These are phyloP conservation scores for Mus spicilegus DNA, from an alignment of 2,113 vertebrate species.

Conservation along the genomic window DNA sequence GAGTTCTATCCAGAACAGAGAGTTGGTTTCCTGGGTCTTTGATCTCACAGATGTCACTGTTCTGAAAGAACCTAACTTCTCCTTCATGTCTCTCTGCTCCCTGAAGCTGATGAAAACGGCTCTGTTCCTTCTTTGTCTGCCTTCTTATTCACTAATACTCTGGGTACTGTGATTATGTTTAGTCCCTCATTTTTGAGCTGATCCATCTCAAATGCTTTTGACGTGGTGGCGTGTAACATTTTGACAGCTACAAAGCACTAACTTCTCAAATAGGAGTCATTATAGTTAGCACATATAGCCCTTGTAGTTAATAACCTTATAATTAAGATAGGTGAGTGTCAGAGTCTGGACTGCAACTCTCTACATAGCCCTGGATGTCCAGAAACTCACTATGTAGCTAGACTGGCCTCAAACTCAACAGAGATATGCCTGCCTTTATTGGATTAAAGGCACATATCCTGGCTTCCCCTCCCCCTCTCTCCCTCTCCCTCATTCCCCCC, in stretches of 20 bases:
- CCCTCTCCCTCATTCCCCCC: background rate
- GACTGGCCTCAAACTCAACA: background rate
- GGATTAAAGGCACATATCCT: background rate
- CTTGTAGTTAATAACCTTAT: background rate
- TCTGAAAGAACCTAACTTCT: constrained; percentile 24
- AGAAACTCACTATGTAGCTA: background rate
- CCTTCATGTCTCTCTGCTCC: constrained; percentile 9
- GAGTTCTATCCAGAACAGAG: background rate
- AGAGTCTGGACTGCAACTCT: background rate
- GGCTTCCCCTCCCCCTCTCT: background rate
- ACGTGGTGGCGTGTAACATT: background rate
- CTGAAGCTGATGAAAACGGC: background rate
- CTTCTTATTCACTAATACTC: background rate
- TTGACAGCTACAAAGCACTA: background rate
- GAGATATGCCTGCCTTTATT: background rate
- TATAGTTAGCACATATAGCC: background rate
- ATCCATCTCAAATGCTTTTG: background rate
- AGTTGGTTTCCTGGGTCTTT: constrained; percentile 46
- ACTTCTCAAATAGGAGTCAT: background rate
- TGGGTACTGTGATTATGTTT: background rate
- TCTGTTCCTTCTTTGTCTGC: background rate
- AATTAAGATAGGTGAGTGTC: background rate
- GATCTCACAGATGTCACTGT: constrained; percentile 33
- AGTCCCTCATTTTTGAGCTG: background rate
- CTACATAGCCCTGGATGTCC: background rate